A percentile compares a stretch with the other conserved stretches of the same genome.
phyloP scores from a whole-genome alignment of 2,888 invertebrate genomes.

The Adela reaumurella region DNA sequence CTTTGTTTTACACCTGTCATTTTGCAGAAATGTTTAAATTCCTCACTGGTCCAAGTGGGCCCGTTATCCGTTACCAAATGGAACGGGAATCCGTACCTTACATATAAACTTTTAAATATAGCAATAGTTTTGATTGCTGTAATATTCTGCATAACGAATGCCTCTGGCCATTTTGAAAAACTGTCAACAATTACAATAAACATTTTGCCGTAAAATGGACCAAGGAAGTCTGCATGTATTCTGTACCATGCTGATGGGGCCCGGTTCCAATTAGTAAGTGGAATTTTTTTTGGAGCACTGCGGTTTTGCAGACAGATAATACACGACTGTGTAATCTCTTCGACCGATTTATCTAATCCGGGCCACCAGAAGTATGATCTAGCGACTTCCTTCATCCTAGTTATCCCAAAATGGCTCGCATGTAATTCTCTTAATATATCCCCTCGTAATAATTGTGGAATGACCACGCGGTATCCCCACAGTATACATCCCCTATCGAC shows the following conservation, averaged over 20 bases:
- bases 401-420: conserved; percentile 1
- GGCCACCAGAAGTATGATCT: conserved; percentile 1
- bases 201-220: conserved; percentile 11
- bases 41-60: no score
- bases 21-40: no score
- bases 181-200: conserved; percentile 7
- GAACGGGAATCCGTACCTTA: no score
- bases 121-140: no score
- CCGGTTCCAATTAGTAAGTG: no score
- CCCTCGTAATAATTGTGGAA: not conserved
- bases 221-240: conserved; percentile 13
- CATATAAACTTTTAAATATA: no score
- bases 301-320: no score
- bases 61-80: no score
- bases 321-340: not conserved
- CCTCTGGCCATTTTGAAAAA: conserved; percentile 4
- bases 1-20: no score
- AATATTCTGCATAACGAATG: no score
- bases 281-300: no score
- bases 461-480: not conserved
- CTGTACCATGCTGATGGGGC: no score
- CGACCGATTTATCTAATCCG: not conserved
- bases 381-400: not conserved
- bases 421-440: not conserved
- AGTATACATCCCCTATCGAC: not conserved